These are phyloP conservation scores for Hypselothyrea guttata DNA, from an alignment of 2,888 invertebrate species.

Conservation along the genomic window DNA sequence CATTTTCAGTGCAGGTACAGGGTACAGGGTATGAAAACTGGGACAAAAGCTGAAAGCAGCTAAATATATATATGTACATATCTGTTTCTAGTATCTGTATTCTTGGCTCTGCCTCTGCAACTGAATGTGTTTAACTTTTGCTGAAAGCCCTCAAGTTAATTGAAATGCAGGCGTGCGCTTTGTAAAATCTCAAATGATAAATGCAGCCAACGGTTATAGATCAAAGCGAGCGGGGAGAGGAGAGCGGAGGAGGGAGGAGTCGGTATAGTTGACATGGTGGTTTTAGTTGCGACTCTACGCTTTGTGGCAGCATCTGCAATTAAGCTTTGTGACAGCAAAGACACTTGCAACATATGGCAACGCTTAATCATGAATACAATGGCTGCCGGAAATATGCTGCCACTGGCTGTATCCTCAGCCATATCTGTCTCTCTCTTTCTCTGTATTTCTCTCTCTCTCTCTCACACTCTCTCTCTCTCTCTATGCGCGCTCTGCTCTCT, in stretches of 20 bases:
- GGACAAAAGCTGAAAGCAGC: conserved; percentile 5
- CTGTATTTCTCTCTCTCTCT: background rate
- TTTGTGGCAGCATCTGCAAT: conserved; percentile 58
- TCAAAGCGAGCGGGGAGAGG: conserved; percentile 17
- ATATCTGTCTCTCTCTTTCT: background rate
- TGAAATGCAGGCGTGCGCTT: conserved; percentile 60
- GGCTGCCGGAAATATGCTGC: conserved; percentile 58
- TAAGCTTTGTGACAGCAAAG: conserved; percentile 61
- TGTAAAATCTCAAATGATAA: conserved; percentile 50
- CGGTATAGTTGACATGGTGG: conserved; percentile 31
- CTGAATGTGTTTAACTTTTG: conserved; percentile 58
- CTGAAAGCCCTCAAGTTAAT: conserved; percentile 57
- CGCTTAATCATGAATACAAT: conserved; percentile 65
- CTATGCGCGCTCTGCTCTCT: background rate
- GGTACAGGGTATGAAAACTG: background rate
- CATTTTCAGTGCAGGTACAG: too few species aligned
- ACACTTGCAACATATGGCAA: conserved; percentile 56
- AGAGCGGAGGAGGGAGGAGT: background rate
- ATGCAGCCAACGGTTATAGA: conserved; percentile 28
- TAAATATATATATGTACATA: conserved; percentile 11
- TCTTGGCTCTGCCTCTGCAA: conserved; percentile 20
- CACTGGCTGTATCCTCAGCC: conserved; percentile 25
- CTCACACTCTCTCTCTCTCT: background rate
- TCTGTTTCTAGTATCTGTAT: conserved; percentile 11
- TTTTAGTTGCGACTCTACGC: conserved; percentile 34